A percentile compares a stretch with the other conserved stretches of the same genome.
phyloP scores from a whole-genome alignment of 2,888 invertebrate species.

The Stenodema calcarata region DNA sequence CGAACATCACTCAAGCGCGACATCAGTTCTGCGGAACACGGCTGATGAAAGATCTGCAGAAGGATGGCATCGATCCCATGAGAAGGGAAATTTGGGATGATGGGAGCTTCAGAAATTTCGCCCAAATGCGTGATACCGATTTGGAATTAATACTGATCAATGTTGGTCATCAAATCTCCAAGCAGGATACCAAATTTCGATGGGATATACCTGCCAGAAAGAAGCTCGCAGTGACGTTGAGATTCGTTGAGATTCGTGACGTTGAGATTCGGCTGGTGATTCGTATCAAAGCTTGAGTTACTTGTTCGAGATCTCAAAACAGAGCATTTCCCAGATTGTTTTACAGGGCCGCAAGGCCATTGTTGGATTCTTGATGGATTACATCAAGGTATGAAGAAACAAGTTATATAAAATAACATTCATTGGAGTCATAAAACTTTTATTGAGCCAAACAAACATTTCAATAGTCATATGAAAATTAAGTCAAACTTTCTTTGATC shows the following conservation, averaged over 20 bases:
- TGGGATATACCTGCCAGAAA: neutral
- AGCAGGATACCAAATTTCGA: neutral
- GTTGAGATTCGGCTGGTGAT: too few species aligned
- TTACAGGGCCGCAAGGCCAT: too few species aligned
- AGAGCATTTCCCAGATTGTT: too few species aligned
- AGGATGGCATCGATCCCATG: neutral
- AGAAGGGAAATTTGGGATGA: neutral
- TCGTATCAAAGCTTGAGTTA: too few species aligned
- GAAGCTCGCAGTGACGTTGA: neutral
- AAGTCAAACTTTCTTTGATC: conserved; percentile 19
- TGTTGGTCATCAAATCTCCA: neutral
- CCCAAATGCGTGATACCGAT: neutral
- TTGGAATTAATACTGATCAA: neutral
- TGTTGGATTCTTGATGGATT: too few species aligned
- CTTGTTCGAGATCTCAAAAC: too few species aligned
- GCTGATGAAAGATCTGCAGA: neutral
- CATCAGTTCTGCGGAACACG: neutral
- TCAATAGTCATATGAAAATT: too few species aligned
- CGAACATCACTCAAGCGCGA: neutral
- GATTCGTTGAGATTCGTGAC: conserved; percentile 8
- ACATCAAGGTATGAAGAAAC: too few species aligned
- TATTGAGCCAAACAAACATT: too few species aligned
- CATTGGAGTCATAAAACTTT: too few species aligned
- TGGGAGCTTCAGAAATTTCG: neutral
- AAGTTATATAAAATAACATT: too few species aligned